phyloP scores from a whole-genome alignment of 2,888 invertebrate species.

The Cephonodes hylas region DNA sequence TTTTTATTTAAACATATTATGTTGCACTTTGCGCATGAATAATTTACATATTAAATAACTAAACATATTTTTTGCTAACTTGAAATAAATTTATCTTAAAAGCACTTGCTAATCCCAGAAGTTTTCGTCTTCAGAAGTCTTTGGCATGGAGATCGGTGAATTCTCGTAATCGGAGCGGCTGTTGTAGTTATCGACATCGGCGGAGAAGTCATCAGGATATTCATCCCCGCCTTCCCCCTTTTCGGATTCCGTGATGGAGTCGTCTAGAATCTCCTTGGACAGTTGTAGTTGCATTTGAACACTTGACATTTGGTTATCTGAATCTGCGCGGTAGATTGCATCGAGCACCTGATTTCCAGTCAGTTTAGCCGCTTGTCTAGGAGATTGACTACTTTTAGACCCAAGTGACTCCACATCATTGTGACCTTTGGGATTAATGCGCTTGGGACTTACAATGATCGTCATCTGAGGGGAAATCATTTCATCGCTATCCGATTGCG shows the following conservation, averaged over 20 bases:
- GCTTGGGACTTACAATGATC: constrained; percentile 53
- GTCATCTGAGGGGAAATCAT: constrained; percentile 43
- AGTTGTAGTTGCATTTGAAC: constrained; percentile 37
- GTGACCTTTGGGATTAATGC: constrained; percentile 11
- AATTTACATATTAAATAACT: no score
- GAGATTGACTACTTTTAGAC: constrained; percentile 24
- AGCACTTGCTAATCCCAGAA: constrained; percentile 60
- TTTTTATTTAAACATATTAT: constrained; percentile 32
- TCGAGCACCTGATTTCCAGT: constrained; percentile 47
- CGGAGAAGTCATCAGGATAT: constrained; percentile 55
- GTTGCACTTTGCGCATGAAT: no score
- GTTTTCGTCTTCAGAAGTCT: constrained; percentile 58
- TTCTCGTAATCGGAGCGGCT: constrained; percentile 45
- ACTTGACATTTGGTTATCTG: constrained; percentile 36
- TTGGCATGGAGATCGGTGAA: constrained; percentile 55
- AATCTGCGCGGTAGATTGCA: constrained; percentile 44
- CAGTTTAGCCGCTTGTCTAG: constrained; percentile 33
- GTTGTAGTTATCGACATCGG: constrained; percentile 60
- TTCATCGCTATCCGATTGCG: constrained; percentile 24
- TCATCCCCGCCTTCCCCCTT: constrained; percentile 33
- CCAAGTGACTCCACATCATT: background rate
- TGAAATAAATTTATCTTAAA: constrained; percentile 19
- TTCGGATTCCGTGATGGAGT: constrained; percentile 33
- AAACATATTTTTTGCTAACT: background rate
- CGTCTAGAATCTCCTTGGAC: constrained; percentile 33